A percentile compares a stretch with the other conserved stretches of the same genome.
Evolutionary conservation across 23 tunicate genomes (phyloP).

Genomic region (Botrylloides violaceus): DNA sequence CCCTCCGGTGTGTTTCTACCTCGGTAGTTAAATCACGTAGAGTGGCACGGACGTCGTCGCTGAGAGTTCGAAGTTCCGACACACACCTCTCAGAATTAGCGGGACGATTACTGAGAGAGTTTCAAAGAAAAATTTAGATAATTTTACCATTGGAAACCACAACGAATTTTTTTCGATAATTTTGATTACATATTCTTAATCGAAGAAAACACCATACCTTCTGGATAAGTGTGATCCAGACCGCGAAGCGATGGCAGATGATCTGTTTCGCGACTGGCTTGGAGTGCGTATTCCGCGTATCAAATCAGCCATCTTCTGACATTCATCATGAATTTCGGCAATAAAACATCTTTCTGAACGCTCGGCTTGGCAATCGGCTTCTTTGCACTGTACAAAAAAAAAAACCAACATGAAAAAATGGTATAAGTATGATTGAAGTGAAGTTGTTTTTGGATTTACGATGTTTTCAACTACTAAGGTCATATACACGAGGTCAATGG

Average conservation of each 20-base stretch:
- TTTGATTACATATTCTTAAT: no score
- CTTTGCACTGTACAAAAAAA: not conserved
- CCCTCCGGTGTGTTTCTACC: constrained; percentile 29
- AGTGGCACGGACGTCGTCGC: constrained; percentile 27
- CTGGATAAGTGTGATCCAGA: constrained; percentile 15
- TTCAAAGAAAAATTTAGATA: no score
- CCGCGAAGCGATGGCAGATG: not conserved
- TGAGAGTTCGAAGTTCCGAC: constrained; percentile 8
- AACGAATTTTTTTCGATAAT: no score
- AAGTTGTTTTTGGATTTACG: no score
- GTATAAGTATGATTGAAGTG: no score
- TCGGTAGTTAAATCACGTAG: constrained; percentile 14
- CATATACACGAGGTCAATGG: no score
- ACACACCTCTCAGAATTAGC: constrained; percentile 12
- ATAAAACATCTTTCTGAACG: constrained; percentile 9
- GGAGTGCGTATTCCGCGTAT: constrained; percentile 20
- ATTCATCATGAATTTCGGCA: constrained; percentile 17
- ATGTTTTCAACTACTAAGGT: no score
- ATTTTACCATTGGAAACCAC: no score
- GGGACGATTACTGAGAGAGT: constrained; percentile 16
- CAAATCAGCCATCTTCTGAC: constrained; percentile 8
- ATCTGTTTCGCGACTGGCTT: constrained; percentile 20
- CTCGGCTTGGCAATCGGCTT: constrained; percentile 1
- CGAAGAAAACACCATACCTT: constrained; percentile 7
- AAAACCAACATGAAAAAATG: not conserved